Percentiles rank a stretch among this genome's conserved stretches.
phyloP scores from a whole-genome alignment of 1,140 invertebrate genomes.

The Dysdera silvatica region DNA sequence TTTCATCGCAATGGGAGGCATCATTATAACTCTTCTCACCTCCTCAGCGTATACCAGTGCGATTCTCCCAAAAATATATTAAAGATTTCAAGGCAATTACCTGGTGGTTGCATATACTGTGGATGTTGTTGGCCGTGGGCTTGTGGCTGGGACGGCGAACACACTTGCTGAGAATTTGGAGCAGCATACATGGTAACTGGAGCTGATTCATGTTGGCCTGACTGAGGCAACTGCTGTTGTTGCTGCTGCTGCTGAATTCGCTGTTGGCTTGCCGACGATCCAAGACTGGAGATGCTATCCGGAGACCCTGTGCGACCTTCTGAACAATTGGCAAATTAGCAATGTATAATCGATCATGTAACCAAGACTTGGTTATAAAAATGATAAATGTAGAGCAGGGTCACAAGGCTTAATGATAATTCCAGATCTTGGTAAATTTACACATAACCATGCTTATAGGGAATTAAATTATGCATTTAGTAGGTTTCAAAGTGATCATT shows the following conservation, averaged over 20 bases:
- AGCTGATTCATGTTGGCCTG: not conserved
- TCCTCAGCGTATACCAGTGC: not conserved
- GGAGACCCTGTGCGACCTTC: conserved; percentile 30
- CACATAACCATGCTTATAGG: too few species aligned
- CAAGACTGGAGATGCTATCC: conserved; percentile 28
- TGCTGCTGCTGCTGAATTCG: conserved; percentile 19
- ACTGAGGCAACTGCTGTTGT: conserved; percentile 11
- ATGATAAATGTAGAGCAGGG: too few species aligned
- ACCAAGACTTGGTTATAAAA: too few species aligned
- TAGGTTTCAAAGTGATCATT: too few species aligned
- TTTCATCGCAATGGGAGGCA: too few species aligned
- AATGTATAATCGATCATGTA: too few species aligned
- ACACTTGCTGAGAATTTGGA: conserved; percentile 20
- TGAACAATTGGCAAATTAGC: too few species aligned
- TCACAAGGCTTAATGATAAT: too few species aligned
- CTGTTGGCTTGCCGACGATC: conserved; percentile 29
- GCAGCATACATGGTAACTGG: conserved; percentile 12
- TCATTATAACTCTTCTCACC: too few species aligned
- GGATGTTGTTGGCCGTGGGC: conserved; percentile 1
- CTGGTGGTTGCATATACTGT: conserved; percentile 10
- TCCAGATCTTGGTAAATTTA: too few species aligned
- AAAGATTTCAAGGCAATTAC: not conserved
- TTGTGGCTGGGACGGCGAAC: conserved; percentile 8
- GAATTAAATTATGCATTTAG: too few species aligned
- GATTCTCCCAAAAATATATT: not conserved